phyloP scores from a whole-genome alignment of 1,140 invertebrate species.

The Cotesia glomerata region DNA sequence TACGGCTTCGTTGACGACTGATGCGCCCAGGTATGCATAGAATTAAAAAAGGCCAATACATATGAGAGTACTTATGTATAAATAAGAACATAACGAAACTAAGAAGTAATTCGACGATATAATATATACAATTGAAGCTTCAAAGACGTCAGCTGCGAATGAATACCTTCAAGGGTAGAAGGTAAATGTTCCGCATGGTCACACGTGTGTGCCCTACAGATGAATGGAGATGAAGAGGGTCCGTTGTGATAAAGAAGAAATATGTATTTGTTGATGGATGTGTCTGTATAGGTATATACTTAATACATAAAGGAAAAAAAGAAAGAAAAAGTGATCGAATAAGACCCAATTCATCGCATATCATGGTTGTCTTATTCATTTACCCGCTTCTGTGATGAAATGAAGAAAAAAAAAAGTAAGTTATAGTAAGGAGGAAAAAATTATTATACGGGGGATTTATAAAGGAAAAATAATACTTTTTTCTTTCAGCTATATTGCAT shows the following conservation, averaged over 20 bases:
- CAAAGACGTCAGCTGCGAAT: constrained; percentile 8
- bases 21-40: background rate
- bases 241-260: background rate
- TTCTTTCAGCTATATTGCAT: no score
- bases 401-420: no score
- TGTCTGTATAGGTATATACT: background rate
- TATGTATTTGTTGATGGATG: background rate
- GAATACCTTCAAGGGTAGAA: constrained; percentile 14
- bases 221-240: background rate
- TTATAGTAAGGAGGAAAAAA: background rate
- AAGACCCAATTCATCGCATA: no score
- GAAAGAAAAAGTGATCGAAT: no score
- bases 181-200: background rate
- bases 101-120: no score
- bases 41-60: background rate
- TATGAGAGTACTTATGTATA: background rate
- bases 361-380: no score
- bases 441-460: background rate
- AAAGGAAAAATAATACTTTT: background rate
- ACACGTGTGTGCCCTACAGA: background rate
- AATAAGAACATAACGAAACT: background rate
- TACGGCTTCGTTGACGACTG: background rate
- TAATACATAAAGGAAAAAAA: no score
- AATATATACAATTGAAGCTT: background rate
- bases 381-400: no score